Percentiles rank a stretch among this genome's conserved stretches.
Conservation (phyloP, 2,888 invertebrate species). For the Watsonalla binaria region DNA sequence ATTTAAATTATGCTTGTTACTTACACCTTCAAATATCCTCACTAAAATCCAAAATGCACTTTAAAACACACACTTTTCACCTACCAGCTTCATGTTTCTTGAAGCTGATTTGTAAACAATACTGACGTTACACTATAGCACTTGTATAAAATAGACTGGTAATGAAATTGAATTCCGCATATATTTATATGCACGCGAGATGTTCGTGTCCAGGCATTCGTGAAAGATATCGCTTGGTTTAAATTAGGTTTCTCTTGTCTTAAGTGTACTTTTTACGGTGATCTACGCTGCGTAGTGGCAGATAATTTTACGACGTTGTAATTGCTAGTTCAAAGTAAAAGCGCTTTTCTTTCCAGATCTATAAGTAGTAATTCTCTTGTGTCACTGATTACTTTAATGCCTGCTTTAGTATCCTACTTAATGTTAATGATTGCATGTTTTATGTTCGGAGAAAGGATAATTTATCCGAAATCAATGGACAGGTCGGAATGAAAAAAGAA, state of each 20-base stretch:
- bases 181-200: constrained; percentile 74
- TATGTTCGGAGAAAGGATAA: neutral
- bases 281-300: constrained; percentile 24
- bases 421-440: too few species aligned
- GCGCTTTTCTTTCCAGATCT: neutral
- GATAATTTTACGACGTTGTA: constrained; percentile 21
- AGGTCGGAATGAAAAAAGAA: constrained; percentile 8
- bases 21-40: constrained; percentile 31
- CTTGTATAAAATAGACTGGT: constrained; percentile 66
- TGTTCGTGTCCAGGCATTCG: constrained; percentile 67
- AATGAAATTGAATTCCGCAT: constrained; percentile 78
- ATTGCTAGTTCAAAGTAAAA: constrained; percentile 20
- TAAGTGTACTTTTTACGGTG: constrained; percentile 22
- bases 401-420: too few species aligned
- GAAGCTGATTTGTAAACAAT: constrained; percentile 51
- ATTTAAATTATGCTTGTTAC: constrained; percentile 13
- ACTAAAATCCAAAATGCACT: constrained; percentile 27
- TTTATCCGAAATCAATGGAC: neutral
- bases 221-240: constrained; percentile 62
- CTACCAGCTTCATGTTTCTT: constrained; percentile 71
- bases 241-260: constrained; percentile 58
- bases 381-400: neutral
- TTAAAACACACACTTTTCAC: constrained; percentile 48
- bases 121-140: constrained; percentile 63
- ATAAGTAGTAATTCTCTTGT: neutral